A percentile compares a stretch with the other conserved stretches of the same genome.
Evolutionary conservation across 2,888 invertebrate genomes (phyloP).

Genomic region (Xylocampa areola): DNA sequence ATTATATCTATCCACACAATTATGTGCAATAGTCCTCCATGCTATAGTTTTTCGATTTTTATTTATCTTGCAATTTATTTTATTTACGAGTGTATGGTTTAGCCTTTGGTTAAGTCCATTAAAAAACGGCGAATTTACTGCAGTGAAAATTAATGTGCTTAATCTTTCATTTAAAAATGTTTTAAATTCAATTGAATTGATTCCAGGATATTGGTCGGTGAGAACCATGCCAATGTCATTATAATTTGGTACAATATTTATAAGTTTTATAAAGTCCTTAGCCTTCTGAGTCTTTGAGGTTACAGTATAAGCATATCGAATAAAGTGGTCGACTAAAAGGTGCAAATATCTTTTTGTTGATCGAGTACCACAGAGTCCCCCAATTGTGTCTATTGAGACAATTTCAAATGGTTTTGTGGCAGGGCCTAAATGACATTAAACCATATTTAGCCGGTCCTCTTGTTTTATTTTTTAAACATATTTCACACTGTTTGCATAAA

Average conservation of each 20-base stretch:
- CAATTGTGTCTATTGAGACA: constrained; percentile 50
- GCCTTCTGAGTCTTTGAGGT: constrained; percentile 54
- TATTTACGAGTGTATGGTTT: constrained; percentile 4
- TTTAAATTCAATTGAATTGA: constrained; percentile 3
- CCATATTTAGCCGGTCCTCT: neutral
- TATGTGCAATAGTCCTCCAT: no score
- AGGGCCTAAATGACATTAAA: neutral
- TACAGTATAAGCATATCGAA: constrained; percentile 49
- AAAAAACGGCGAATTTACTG: constrained; percentile 6
- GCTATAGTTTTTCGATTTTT: neutral
- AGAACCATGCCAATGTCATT: constrained; percentile 39
- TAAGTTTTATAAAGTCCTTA: no score
- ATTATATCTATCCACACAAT: no score
- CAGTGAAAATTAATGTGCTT: neutral
- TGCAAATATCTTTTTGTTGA: constrained; percentile 57
- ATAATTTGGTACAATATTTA: no score
- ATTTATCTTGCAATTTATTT: constrained; percentile 2
- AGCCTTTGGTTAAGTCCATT: constrained; percentile 2
- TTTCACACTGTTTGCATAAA: neutral
- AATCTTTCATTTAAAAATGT: neutral
- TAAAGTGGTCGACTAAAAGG: constrained; percentile 44
- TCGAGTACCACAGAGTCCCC: constrained; percentile 48
- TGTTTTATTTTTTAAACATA: neutral
- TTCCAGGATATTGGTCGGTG: constrained; percentile 48
- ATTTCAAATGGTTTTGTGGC: constrained; percentile 47